Evolutionary conservation across 30 jellyfish, hydroid and myxozoan species (phyloP), one percentile per base, ranked within the genome.

Genomic region (Phacellophora camtschatica): DNA sequence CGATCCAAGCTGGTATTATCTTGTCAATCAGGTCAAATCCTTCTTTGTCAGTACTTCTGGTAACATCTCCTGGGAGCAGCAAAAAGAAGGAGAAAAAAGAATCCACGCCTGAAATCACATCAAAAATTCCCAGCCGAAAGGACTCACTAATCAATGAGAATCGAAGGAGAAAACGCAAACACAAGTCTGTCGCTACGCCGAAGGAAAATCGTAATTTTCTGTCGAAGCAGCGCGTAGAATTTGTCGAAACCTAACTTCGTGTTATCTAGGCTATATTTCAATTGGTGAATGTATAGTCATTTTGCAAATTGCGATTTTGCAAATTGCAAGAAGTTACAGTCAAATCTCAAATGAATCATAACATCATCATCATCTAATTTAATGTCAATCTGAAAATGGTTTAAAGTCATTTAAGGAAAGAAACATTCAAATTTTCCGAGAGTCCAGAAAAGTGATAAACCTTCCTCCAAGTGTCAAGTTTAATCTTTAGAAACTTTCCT

Each of bases 1-100:
- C 98, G 22, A 92, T 92, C 18, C 98, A 92, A 78, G 98, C 98
- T 4, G 98, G 90, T 32, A 85, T 92, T 28, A 92, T 92, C 68
- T 83, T 92, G 24, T 75, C 98, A 6, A 85, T 92, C 83, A 92
- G 66, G 49, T 82, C 90, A 10, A 92, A 92, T 49, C 98, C 98
- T 0, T 92, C 98, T 20, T 68, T 92, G 35, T 84, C 96, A 32
- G 85, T 85, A 6, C 87, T 92, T 19, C 92, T 92, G 19, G 96
- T 92, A 59, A 92, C 98, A 13, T 77, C 90, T 8, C 86, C 98
- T 0, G 80, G 89, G 56, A 79, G 89, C 45, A 63, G 85, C 74
- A 89, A 89, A 73, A 89, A 89, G 89, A 89, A 82, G 67, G 92
- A 89, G 53, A 81, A 81, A 37, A 81, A 87, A 45, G 88, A 85